Evolutionary conservation across 2,888 invertebrate genomes (phyloP).

Genomic region (Lasioglossum villosulum): DNA sequence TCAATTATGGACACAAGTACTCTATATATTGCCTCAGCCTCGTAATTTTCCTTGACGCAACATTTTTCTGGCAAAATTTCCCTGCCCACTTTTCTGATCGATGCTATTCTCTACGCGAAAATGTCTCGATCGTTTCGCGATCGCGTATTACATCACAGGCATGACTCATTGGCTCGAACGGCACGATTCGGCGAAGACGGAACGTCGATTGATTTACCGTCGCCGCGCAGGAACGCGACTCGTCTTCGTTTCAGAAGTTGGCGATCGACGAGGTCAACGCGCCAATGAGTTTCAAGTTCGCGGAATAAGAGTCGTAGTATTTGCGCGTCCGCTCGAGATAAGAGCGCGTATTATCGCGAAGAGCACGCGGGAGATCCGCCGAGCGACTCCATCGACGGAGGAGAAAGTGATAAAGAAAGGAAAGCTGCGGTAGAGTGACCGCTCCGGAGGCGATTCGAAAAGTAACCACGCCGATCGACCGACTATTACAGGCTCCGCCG

Average conservation of each 20-base stretch:
- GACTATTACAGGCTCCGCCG: conserved; percentile 23
- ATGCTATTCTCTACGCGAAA: conserved; percentile 2
- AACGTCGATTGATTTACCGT: conserved; percentile 43
- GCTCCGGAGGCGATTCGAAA: conserved; percentile 30
- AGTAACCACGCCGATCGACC: conserved; percentile 33
- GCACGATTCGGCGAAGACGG: conserved; percentile 30
- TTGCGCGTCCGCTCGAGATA: conserved; percentile 30
- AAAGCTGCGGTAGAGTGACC: conserved; percentile 39
- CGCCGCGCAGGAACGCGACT: neutral
- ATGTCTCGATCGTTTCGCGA: conserved; percentile 4
- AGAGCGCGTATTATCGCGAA: conserved; percentile 17
- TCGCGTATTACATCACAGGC: conserved; percentile 45
- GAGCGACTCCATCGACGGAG: conserved; percentile 40
- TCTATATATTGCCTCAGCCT: too few relatives aligned
- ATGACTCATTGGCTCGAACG: conserved; percentile 65
- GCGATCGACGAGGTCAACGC: conserved; percentile 1
- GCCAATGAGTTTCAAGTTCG: conserved; percentile 5
- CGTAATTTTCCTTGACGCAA: too few relatives aligned
- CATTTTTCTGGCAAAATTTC: too few relatives aligned
- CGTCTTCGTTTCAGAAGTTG: neutral
- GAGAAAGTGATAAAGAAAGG: conserved; percentile 65
- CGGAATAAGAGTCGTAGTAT: conserved; percentile 9
- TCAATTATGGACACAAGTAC: too few relatives aligned
- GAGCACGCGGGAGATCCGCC: neutral
- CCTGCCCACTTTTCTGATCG: too few relatives aligned